Evolutionary conservation across 2,888 invertebrate species (phyloP).

Genomic region (Calameuta idolon): DNA sequence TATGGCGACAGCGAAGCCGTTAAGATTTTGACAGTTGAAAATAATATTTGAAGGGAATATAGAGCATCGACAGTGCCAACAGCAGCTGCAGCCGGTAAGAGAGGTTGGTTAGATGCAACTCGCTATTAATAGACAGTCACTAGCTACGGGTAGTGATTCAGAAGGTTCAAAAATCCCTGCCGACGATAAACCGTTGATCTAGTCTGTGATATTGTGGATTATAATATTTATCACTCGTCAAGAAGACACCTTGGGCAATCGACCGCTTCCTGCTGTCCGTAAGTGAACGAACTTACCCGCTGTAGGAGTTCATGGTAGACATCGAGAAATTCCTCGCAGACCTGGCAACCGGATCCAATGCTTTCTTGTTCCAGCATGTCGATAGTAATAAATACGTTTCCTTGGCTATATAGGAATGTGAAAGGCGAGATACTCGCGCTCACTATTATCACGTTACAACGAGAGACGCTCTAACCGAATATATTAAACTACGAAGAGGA

Average conservation of each 20-base stretch:
- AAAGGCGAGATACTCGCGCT: conserved; percentile 2
- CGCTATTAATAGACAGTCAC: not conserved
- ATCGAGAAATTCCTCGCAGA: conserved; percentile 80
- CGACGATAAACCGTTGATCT: not conserved
- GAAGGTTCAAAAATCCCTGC: not conserved
- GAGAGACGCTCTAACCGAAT: not conserved
- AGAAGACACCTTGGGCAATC: not conserved
- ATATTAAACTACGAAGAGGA: not conserved
- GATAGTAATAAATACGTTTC: not conserved
- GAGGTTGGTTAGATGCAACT: not conserved
- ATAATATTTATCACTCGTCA: not conserved
- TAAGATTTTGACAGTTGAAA: not conserved
- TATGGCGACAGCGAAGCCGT: not conserved
- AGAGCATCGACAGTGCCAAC: not conserved
- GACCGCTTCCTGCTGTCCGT: not conserved
- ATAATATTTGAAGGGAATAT: not conserved
- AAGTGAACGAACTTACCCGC: conserved; percentile 71
- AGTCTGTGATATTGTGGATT: not conserved
- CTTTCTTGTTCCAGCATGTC: conserved; percentile 77
- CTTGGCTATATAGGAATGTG: conserved; percentile 7
- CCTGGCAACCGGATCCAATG: conserved; percentile 74
- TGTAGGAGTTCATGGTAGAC: conserved; percentile 77
- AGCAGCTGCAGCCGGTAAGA: not conserved
- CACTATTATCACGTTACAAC: not conserved
- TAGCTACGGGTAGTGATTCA: not conserved